These are phyloP conservation scores for Nannobrachium achirus DNA, from an alignment of 2,113 vertebrate species.

Conservation along the genomic window DNA sequence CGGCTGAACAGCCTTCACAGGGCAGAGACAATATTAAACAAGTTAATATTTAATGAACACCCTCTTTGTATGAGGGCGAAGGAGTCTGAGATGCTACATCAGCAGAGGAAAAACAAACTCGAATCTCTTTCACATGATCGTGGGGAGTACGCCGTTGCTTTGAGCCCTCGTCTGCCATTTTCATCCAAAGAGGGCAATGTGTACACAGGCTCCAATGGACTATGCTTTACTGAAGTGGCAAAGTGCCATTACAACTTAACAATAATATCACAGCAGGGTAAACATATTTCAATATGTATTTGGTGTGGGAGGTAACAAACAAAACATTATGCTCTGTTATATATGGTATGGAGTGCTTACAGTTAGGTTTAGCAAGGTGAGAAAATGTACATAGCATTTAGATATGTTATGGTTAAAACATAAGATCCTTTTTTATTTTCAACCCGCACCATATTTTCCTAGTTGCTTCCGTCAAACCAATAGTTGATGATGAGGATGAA, in stretches of 20 bases:
- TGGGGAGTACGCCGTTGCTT: slow-evolving; percentile 63
- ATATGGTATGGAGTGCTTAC: background rate
- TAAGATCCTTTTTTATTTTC: too few relatives aligned
- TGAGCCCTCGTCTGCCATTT: slow-evolving; percentile 53
- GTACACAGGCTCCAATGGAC: slow-evolving; percentile 20
- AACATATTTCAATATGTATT: slow-evolving; percentile 22
- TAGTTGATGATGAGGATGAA: too few relatives aligned
- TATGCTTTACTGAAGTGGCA: slow-evolving; percentile 36
- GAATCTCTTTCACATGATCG: slow-evolving; percentile 73
- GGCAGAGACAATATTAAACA: slow-evolving; percentile 84
- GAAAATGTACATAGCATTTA: too few relatives aligned
- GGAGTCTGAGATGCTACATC: slow-evolving; percentile 68
- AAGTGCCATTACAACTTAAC: slow-evolving; percentile 37
- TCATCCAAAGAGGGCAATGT: slow-evolving; percentile 38
- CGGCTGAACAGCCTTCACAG: slow-evolving; percentile 76
- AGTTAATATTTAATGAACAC: slow-evolving; percentile 85
- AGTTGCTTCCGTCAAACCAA: too few relatives aligned
- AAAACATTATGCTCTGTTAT: background rate
- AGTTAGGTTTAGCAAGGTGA: background rate
- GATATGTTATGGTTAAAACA: too few relatives aligned
- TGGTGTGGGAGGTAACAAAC: background rate
- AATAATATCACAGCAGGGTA: slow-evolving; percentile 22
- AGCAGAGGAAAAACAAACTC: slow-evolving; percentile 83
- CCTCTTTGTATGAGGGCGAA: slow-evolving; percentile 79
- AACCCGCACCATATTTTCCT: too few relatives aligned